phyloP scores from a whole-genome alignment of 2,888 invertebrate species.

The Zelleria hepariella region DNA sequence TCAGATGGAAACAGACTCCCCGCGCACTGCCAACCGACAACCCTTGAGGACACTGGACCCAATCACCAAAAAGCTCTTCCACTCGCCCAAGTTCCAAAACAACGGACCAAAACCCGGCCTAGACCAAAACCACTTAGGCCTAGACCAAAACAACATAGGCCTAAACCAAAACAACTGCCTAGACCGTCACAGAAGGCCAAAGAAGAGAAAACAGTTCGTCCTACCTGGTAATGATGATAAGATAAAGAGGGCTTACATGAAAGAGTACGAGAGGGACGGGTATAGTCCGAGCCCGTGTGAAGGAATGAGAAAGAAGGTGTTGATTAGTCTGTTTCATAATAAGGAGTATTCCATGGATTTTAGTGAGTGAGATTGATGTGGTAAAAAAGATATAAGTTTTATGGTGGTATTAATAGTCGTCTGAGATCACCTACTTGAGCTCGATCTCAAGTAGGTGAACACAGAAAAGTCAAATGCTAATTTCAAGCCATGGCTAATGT shows the following conservation, averaged over 20 bases:
- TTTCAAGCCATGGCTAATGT: no score
- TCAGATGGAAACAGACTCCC: conserved; percentile 55
- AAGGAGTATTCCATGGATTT: conserved; percentile 50
- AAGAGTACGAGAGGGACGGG: conserved; percentile 39
- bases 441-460: no score
- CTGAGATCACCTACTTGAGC: no score
- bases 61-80: conserved; percentile 53
- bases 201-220: conserved; percentile 43
- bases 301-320: conserved; percentile 44
- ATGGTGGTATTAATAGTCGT: no score
- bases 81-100: conserved; percentile 35
- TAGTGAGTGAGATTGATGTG: conserved; percentile 14
- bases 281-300: conserved; percentile 32
- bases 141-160: background rate
- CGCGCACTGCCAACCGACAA: conserved; percentile 29
- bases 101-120: conserved; percentile 6
- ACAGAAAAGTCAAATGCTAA: no score
- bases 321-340: conserved; percentile 50
- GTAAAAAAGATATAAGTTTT: no score
- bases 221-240: conserved; percentile 36
- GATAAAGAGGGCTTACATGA: conserved; percentile 43
- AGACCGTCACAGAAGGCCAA: conserved; percentile 21
- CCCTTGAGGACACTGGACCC: conserved; percentile 31
- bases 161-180: conserved; percentile 4
- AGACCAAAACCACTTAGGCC: no score